These are phyloP conservation scores for Theretra japonica DNA, from an alignment of 2,888 invertebrate species.

Conservation along the genomic window DNA sequence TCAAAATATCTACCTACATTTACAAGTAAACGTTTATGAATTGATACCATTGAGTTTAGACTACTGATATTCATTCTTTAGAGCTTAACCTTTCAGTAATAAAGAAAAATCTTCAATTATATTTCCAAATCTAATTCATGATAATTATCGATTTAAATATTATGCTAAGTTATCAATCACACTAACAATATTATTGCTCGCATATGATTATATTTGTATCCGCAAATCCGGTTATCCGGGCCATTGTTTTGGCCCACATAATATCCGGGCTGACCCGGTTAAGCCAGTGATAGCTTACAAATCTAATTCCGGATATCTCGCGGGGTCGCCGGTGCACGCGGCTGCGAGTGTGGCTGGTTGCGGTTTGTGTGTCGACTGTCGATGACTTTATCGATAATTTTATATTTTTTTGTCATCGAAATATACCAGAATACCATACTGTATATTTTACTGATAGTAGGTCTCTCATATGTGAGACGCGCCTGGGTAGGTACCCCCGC, in stretches of 20 bases:
- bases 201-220: conserved; percentile 23
- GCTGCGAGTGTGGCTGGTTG: conserved; percentile 37
- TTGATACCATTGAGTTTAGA: too few species aligned
- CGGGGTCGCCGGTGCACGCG: conserved; percentile 60
- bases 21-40: too few species aligned
- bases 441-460: too few species aligned
- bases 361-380: conserved; percentile 34
- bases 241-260: conserved; percentile 43
- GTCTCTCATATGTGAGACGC: too few species aligned
- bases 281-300: conserved; percentile 67
- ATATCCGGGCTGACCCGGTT: conserved; percentile 54
- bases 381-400: conserved; percentile 32
- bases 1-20: too few species aligned
- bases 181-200: neutral
- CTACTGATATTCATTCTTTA: too few species aligned
- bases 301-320: conserved; percentile 66
- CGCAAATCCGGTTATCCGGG: conserved; percentile 34
- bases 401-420: too few species aligned
- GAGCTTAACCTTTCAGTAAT: too few species aligned
- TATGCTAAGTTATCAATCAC: neutral
- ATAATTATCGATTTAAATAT: neutral
- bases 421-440: too few species aligned
- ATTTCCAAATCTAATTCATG: neutral
- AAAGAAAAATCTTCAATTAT: too few species aligned
- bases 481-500: too few species aligned